These are phyloP conservation scores for Petrolisthes cinctipes DNA, from an alignment of 2,888 invertebrate species.

Conservation along the genomic window DNA sequence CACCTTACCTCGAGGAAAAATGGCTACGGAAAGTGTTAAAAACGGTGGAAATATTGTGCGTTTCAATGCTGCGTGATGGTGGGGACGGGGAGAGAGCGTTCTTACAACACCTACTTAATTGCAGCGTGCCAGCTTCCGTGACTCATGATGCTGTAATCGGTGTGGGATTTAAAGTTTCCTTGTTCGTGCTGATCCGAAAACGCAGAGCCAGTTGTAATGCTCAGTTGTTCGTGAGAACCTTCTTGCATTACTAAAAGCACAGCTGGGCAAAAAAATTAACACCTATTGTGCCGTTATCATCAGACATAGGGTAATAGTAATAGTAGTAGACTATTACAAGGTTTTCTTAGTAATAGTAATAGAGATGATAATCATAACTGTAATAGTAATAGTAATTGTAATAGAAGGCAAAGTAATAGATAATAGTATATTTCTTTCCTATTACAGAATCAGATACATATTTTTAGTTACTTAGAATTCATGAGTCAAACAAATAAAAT, in stretches of 20 bases:
- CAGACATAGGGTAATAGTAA: too few species aligned
- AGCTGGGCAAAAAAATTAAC: too few species aligned
- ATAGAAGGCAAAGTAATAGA: too few species aligned
- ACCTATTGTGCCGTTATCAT: too few species aligned
- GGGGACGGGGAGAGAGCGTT: constrained; percentile 31
- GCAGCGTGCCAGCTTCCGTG: constrained; percentile 36
- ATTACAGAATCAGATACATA: too few species aligned
- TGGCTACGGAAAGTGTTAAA: neutral
- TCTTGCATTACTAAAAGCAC: neutral
- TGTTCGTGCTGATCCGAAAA: constrained; percentile 12
- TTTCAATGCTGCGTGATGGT: neutral
- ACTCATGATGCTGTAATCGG: constrained; percentile 33
- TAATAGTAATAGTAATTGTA: too few species aligned
- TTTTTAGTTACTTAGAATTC: too few species aligned
- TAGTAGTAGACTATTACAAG: too few species aligned
- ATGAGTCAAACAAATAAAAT: too few species aligned
- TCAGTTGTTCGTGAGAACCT: neutral
- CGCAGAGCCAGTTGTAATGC: neutral
- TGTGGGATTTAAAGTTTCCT: constrained; percentile 19
- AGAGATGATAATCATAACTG: too few species aligned
- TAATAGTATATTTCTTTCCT: too few species aligned
- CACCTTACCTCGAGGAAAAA: neutral
- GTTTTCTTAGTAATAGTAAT: too few species aligned
- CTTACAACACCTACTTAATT: constrained; percentile 13
- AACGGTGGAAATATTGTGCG: neutral